Evolutionary conservation across 2,888 invertebrate species (phyloP).

Genomic region (Pterostichus madidus): DNA sequence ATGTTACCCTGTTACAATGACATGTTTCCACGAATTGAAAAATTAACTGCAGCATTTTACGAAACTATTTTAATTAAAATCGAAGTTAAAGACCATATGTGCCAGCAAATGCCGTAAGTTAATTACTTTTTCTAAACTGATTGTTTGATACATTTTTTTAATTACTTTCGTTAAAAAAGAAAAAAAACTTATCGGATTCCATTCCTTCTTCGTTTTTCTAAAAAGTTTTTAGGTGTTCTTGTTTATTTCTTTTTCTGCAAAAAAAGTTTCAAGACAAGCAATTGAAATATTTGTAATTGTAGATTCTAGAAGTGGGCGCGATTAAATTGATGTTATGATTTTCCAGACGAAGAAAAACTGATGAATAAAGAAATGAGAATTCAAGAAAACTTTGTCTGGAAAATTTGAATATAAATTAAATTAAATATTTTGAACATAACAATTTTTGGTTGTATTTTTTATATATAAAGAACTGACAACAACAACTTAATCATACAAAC

Average conservation of each 20-base stretch:
- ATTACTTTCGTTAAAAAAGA: conserved; percentile 61
- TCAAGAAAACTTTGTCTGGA: not conserved
- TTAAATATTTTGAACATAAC: not conserved
- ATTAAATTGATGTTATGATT: conserved; percentile 18
- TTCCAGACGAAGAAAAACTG: conserved; percentile 8
- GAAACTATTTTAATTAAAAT: conserved; percentile 64
- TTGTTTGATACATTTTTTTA: conserved; percentile 60
- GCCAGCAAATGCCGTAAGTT: conserved; percentile 16
- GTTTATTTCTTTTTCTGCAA: conserved; percentile 22
- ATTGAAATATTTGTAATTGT: conserved; percentile 38
- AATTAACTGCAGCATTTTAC: conserved; percentile 52
- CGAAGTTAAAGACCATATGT: conserved; percentile 60
- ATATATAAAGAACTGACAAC: too few species aligned
- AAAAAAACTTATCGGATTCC: conserved; percentile 22
- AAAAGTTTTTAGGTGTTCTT: conserved; percentile 22
- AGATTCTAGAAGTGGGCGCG: not conserved
- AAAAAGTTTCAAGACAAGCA: conserved; percentile 33
- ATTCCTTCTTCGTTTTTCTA: conserved; percentile 27
- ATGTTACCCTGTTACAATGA: not conserved
- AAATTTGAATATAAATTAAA: not conserved
- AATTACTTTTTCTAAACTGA: conserved; percentile 51
- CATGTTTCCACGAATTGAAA: conserved; percentile 48
- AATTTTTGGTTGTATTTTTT: too few species aligned
- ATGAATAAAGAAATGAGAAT: not conserved
- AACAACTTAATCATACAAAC: too few species aligned